Percentiles rank a stretch among this genome's conserved stretches.
phyloP scores from a whole-genome alignment of 2,797 vertebrate species.

The Buphagus erythrorhynchus region DNA sequence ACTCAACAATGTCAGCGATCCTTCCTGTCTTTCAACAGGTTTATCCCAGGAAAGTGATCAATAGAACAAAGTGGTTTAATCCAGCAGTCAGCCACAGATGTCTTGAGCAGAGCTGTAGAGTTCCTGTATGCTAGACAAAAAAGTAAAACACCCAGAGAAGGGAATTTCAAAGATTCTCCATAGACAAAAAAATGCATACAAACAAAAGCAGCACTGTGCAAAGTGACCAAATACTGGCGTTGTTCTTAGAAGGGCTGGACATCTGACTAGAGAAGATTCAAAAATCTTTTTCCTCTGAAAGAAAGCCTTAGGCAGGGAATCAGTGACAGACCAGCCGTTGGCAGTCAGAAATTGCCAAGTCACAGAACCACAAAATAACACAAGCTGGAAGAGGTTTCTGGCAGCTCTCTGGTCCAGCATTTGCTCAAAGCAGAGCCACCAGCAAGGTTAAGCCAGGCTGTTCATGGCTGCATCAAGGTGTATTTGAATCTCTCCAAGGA shows the following conservation, averaged over 20 bases:
- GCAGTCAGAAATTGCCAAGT: not conserved
- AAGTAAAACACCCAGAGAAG: not conserved
- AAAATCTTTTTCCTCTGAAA: not conserved
- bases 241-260: not conserved
- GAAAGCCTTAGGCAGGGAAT: not conserved
- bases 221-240: not conserved
- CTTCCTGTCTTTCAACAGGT: not conserved
- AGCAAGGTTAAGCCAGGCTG: not conserved
- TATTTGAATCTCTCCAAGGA: not conserved
- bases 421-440: not conserved
- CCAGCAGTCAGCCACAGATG: not conserved
- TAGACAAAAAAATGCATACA: not conserved
- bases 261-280: not conserved
- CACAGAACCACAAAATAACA: fast-evolving
- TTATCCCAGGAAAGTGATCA: not conserved
- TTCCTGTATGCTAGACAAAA: not conserved
- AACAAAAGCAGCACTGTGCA: not conserved
- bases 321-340: fast-evolving
- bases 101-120: not conserved
- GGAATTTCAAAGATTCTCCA: not conserved
- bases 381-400: fast-evolving
- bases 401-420: not conserved
- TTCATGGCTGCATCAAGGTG: not conserved
- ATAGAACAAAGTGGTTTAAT: not conserved
- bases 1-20: not conserved